These are phyloP conservation scores for Tortrix viridana DNA, from an alignment of 2,888 invertebrate genomes.

Conservation along the genomic window DNA sequence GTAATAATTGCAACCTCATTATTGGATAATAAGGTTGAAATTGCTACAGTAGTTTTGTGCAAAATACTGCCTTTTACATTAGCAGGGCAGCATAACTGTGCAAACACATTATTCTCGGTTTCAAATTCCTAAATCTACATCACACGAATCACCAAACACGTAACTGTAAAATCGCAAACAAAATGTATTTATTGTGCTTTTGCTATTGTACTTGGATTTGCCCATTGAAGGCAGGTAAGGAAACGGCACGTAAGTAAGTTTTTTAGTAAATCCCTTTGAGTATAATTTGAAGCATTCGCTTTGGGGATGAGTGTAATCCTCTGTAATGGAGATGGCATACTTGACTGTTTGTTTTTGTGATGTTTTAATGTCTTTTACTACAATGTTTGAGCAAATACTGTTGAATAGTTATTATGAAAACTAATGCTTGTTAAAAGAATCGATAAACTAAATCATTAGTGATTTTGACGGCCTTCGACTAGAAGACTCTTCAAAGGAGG, in stretches of 20 bases:
- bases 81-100: background rate
- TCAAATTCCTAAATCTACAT: constrained; percentile 17
- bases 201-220: constrained; percentile 72
- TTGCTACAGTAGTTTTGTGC: too few relatives aligned
- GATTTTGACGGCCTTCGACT: too few relatives aligned
- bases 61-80: too few relatives aligned
- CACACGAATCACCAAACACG: constrained; percentile 51
- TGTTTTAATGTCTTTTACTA: background rate
- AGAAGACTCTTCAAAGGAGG: too few relatives aligned
- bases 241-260: constrained; percentile 49
- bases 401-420: too few relatives aligned
- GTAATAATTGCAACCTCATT: too few relatives aligned
- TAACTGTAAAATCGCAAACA: constrained; percentile 70
- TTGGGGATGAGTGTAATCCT: constrained; percentile 59
- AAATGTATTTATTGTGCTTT: constrained; percentile 63
- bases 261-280: constrained; percentile 56
- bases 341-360: constrained; percentile 41
- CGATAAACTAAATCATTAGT: too few relatives aligned
- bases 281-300: constrained; percentile 54
- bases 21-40: too few relatives aligned
- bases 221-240: constrained; percentile 75
- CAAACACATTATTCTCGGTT: constrained; percentile 24
- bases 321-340: constrained; percentile 53
- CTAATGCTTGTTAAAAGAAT: too few relatives aligned
- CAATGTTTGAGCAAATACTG: background rate